Evolutionary conservation across 2,888 invertebrate species (phyloP).

Genomic region (Azorinus chamasolen): DNA sequence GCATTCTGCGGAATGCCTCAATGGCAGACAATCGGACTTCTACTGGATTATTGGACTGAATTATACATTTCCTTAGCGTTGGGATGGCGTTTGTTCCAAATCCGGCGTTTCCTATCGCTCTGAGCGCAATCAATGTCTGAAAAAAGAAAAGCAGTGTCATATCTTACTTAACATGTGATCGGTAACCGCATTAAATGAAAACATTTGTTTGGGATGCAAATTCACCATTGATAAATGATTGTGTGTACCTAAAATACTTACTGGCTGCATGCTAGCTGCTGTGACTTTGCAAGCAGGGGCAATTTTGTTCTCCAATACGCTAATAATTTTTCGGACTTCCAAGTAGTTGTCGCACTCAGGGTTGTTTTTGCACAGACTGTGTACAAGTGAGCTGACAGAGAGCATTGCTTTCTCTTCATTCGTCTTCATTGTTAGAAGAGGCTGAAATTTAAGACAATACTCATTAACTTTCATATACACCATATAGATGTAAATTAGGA

Average conservation of each 20-base stretch:
- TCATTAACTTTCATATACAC: no score
- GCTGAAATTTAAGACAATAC: constrained; percentile 72
- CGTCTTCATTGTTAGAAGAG: constrained; percentile 80
- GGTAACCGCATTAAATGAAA: no score
- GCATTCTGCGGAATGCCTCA: constrained; percentile 91
- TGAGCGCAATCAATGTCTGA: constrained; percentile 91
- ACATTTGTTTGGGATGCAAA: no score
- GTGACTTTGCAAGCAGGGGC: constrained; percentile 20
- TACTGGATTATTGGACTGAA: constrained; percentile 89
- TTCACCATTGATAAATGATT: no score
- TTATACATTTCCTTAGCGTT: constrained; percentile 78
- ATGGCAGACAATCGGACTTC: constrained; percentile 93
- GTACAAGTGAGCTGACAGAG: constrained; percentile 90
- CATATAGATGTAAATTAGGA: no score
- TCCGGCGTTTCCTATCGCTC: constrained; percentile 96
- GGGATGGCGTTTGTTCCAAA: constrained; percentile 87
- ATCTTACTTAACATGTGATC: no score
- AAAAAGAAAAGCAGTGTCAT: no score
- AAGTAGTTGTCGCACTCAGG: constrained; percentile 80
- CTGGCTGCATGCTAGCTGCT: no score
- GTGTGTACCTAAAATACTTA: no score
- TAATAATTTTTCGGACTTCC: constrained; percentile 83
- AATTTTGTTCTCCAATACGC: constrained; percentile 68
- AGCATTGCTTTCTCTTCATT: constrained; percentile 89
- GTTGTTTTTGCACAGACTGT: constrained; percentile 90